Evolutionary conservation across 2,113 vertebrate species (phyloP).

Genomic region (Pterophyllum scalare): DNA sequence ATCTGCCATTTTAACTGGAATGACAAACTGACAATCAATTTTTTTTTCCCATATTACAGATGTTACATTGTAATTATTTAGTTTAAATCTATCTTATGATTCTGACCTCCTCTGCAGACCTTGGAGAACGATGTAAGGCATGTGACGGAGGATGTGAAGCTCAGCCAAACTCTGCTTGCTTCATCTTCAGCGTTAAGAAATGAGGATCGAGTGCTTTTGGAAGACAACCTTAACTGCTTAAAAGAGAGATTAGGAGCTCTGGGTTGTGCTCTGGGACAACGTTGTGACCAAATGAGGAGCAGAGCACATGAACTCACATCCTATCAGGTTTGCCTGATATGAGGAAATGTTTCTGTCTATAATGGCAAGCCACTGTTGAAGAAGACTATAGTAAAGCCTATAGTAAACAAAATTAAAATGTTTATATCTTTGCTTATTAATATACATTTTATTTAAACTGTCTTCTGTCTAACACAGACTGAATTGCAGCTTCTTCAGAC

Average conservation of each 20-base stretch:
- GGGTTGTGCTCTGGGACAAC: constrained; percentile 85
- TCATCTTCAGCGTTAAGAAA: constrained; percentile 78
- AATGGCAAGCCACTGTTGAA: neutral
- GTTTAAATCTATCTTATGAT: neutral
- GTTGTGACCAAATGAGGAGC: constrained; percentile 87
- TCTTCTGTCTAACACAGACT: constrained; percentile 82
- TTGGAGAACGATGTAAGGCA: constrained; percentile 89
- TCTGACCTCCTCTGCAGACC: constrained; percentile 74
- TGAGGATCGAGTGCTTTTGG: constrained; percentile 85
- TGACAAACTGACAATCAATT: neutral
- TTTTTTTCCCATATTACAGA: neutral
- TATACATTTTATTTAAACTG: neutral
- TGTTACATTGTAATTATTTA: neutral
- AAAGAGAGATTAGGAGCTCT: constrained; percentile 84
- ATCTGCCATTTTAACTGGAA: neutral
- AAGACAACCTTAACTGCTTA: constrained; percentile 88
- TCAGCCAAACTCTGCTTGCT: constrained; percentile 84
- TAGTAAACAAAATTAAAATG: neutral
- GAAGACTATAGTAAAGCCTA: neutral
- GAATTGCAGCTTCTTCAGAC: constrained; percentile 90
- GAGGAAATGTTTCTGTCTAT: neutral
- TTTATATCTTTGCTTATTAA: neutral
- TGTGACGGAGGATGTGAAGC: constrained; percentile 87
- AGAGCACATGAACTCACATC: constrained; percentile 86
- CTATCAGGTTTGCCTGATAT: constrained; percentile 86